Percentiles rank a stretch among this genome's conserved stretches.
These are phyloP conservation scores for Oeneis ivallda DNA, from an alignment of 2,888 invertebrate genomes.

Conservation along the genomic window DNA sequence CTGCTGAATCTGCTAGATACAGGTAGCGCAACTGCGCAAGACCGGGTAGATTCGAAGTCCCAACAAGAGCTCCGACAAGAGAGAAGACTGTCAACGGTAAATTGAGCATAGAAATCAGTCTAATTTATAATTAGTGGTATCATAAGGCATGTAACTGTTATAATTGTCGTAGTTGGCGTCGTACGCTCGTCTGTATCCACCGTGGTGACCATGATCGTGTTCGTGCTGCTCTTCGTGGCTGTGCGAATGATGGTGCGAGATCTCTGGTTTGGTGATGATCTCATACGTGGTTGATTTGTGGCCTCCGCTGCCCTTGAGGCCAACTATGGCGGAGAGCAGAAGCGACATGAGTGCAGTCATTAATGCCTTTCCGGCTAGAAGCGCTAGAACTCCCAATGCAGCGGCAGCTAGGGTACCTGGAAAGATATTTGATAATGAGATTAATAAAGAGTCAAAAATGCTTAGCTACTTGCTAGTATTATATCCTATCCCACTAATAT, in stretches of 20 bases:
- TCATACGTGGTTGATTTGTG: conserved; percentile 90
- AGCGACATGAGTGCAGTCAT: conserved; percentile 91
- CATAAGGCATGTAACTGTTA: conserved; percentile 73
- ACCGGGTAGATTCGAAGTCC: no score
- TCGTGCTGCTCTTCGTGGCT: conserved; percentile 85
- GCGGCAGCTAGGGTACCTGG: conserved; percentile 86
- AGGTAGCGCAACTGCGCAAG: no score
- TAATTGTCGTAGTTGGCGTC: conserved; percentile 72
- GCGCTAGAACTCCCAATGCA: conserved; percentile 87
- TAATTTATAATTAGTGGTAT: conserved; percentile 49
- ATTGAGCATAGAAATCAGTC: background rate
- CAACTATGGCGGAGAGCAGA: conserved; percentile 87
- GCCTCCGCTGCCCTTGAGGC: conserved; percentile 87
- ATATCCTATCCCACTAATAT: no score
- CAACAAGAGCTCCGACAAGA: no score
- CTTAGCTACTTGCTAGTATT: no score
- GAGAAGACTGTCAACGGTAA: no score
- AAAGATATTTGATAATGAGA: conserved; percentile 27
- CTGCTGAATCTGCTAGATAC: no score
- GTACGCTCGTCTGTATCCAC: conserved; percentile 80
- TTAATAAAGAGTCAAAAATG: no score
- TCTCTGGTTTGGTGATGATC: conserved; percentile 90
- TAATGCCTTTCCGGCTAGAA: conserved; percentile 91
- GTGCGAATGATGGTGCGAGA: conserved; percentile 86
- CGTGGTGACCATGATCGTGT: conserved; percentile 77